Evolutionary conservation across 1,140 invertebrate species (phyloP).

Genomic region (Dryas iulia): DNA sequence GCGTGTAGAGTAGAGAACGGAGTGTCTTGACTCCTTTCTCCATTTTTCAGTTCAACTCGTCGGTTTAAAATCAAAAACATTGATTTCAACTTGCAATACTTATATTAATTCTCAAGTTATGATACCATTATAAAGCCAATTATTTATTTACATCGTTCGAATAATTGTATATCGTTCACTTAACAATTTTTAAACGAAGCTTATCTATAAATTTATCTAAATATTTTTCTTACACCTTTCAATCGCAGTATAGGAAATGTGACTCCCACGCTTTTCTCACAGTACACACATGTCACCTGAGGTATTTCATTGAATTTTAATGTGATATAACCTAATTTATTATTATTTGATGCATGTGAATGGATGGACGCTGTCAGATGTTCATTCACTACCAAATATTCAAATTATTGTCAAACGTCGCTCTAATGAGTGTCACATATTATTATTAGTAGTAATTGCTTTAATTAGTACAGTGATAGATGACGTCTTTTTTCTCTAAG

Average conservation of each 20-base stretch:
- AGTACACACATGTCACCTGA: slow-evolving; percentile 11
- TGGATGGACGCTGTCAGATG: slow-evolving; percentile 19
- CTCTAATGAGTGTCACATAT: slow-evolving; percentile 16
- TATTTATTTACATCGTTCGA: no score
- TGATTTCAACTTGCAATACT: no score
- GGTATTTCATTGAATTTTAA: slow-evolving; percentile 29
- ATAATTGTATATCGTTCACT: no score
- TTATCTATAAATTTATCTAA: background rate
- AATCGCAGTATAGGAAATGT: slow-evolving; percentile 18
- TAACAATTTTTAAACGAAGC: no score
- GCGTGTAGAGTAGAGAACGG: no score
- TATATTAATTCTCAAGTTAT: no score
- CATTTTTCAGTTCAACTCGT: no score
- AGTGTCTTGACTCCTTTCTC: no score
- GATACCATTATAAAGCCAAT: no score
- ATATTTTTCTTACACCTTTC: background rate
- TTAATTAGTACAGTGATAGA: no score
- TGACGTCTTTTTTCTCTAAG: no score
- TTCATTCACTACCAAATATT: slow-evolving; percentile 27
- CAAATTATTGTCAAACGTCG: slow-evolving; percentile 13
- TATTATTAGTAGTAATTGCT: background rate
- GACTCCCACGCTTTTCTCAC: slow-evolving; percentile 18
- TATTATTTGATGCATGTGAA: slow-evolving; percentile 22
- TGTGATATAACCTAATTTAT: slow-evolving; percentile 26
- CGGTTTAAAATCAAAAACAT: no score